Evolutionary conservation across 2,888 invertebrate species (phyloP), one percentile per base, ranked within the genome.

Genomic region (Anthophora plumipes): DNA sequence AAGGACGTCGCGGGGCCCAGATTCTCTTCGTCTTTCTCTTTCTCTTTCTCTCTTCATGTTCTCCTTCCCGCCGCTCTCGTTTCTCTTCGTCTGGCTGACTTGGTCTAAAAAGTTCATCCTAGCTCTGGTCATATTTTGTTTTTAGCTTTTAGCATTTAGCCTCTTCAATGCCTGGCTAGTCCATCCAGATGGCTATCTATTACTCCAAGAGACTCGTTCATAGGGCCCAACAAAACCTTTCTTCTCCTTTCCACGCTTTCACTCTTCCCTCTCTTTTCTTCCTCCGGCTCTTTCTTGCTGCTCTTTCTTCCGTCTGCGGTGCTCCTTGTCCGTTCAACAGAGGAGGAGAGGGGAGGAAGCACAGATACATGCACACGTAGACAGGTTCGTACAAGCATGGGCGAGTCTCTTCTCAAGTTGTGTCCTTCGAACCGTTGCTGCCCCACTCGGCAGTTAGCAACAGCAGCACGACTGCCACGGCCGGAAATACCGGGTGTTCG

Each of bases 1-100:
- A 92, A 92, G 92, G 92, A 91, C 92, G 91, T 91, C 91, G 89
- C 90, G 90, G 91, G 92, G 89, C 90, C 91, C 92, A 91, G 90
- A 92, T 92, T 91, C 78, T 82, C 75, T 75, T 74, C 79, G 74
- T 59, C 57, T 52, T 55, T 57, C 77, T 71, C 63, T 68, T 31
- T 52, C 67, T 55, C 46, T 61, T 17, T 52, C 31, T 39, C 55
- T 43, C 76, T 39, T 22, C 66, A 14, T 4, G 25, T 14, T 12
- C 37, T 39, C 22, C 43, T 17, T 11, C 25, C 43, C 39, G 52
- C 11, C 55, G 37, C 25, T 60, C 48, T n/a, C 57, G 25, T 25
- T 68, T 60, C 72, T 69, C 37, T 37, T 14, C 39, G 50, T 67
- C 39, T 60, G 39, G 39, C n/a, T 46, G 66, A 9, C 46, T 48